Conservation (phyloP, 2,113 vertebrate genomes). For the Microcebus jonahi region DNA sequence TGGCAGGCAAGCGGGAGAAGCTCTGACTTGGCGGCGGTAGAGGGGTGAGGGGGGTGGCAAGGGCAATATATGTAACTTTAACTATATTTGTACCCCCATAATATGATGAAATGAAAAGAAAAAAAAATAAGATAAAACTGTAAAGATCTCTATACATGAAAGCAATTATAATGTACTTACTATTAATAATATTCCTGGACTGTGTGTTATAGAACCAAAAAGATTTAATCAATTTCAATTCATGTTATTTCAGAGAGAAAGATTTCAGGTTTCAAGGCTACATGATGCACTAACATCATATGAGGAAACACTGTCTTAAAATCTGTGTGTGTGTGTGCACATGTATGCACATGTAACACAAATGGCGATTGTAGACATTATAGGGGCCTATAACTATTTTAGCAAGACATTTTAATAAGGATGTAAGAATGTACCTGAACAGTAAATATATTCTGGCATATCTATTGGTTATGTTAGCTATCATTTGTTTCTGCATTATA, state of each 20-base stretch:
- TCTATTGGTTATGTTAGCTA: constrained; percentile 44
- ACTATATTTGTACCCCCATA: too few relatives aligned
- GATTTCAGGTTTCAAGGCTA: not conserved
- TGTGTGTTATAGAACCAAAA: not conserved
- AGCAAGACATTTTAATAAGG: not conserved
- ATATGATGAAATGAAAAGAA: too few relatives aligned
- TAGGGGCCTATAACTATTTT: not conserved
- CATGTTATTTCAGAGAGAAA: not conserved
- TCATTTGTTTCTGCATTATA: constrained; percentile 62
- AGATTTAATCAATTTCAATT: not conserved
- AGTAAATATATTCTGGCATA: not conserved
- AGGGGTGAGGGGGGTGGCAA: too few relatives aligned
- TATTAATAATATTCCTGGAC: not conserved
- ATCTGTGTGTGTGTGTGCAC: not conserved
- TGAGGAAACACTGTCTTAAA: not conserved
- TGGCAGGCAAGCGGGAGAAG: too few relatives aligned
- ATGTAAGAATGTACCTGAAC: not conserved
- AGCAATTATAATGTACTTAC: not conserved
- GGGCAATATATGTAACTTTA: too few relatives aligned
- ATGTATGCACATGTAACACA: not conserved
- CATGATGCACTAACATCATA: not conserved
- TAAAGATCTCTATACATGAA: not conserved
- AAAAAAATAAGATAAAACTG: not conserved
- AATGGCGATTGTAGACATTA: not conserved
- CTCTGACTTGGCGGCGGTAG: too few relatives aligned